phyloP scores from a whole-genome alignment of 2,888 invertebrate species.

The Lissonota sp. region DNA sequence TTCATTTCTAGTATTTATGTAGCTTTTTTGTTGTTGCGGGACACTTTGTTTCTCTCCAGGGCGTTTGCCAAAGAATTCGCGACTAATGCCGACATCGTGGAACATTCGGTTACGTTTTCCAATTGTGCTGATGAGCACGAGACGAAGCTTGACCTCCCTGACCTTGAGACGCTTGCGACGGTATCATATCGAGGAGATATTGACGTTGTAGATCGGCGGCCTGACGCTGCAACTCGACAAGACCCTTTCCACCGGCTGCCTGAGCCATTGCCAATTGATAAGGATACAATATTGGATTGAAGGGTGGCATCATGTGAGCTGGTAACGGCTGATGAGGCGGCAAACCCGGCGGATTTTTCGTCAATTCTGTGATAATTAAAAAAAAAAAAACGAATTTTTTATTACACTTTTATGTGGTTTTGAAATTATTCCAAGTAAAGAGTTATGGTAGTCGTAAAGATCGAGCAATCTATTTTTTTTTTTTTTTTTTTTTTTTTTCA shows the following conservation, averaged over 20 bases:
- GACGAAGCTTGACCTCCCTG: conserved; percentile 83
- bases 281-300: conserved; percentile 94
- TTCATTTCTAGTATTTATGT: neutral
- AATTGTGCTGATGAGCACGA: conserved; percentile 85
- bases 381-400: too few species aligned
- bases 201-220: conserved; percentile 96
- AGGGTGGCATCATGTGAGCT: conserved; percentile 93
- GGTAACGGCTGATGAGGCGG: conserved; percentile 88
- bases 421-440: too few species aligned
- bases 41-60: neutral
- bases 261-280: conserved; percentile 95
- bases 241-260: conserved; percentile 85
- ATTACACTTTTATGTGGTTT: too few species aligned
- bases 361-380: conserved; percentile 74
- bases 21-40: neutral
- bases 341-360: conserved; percentile 82
- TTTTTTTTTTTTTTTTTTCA: too few species aligned
- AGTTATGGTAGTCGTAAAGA: too few species aligned
- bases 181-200: conserved; percentile 98
- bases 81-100: conserved; percentile 63
- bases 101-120: conserved; percentile 87
- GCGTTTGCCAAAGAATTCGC: conserved; percentile 34
- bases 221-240: conserved; percentile 92
- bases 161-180: conserved; percentile 85
- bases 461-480: too few species aligned